Base-by-base conservation (phyloP, 2,113 vertebrate species). In the Plotosus lineatus region DNA sequence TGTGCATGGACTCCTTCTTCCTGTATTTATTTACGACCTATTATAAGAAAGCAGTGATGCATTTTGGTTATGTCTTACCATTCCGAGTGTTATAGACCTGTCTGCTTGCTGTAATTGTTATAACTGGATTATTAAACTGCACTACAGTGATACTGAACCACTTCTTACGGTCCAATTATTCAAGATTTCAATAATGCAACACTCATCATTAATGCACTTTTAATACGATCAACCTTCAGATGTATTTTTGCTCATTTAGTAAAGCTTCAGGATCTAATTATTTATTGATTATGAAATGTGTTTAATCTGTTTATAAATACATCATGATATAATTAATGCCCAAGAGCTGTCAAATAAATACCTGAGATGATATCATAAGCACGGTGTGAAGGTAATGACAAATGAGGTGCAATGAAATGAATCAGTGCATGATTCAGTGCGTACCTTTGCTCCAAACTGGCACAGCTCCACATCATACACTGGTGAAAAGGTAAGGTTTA, bases 291-390 rank as follows among this genome's bases (percentile, higher is more conserved):
- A 14, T 23, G 53, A 31, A 14, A 9, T 46, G 44, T 33, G 65
- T 71, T 50, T 36, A 56, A 17, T 33, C 15, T 28, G 28, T 48
- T n/a, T 63, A 40, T 58, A 76, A 82, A 65, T 15, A 63, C 10
- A 8, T 26, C 33, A 44, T n/a, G 19, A 76, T 38, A 11, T 68
- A 21, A 46, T 76, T 68, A 21, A 46, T 76, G 19, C 58, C 50
- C 23, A 81, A 81, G 46, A 79, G 44, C n/a, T 65, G n/a, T 28
- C 48, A 69, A n/a, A 72, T 44, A 69, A n/a, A 72, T 44, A 50
- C 23, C 61, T 58, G 48, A 33, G 28, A 56, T 82, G 60, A 58
- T 55, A 51, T 75, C 60, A 76, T 68, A 10, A 33, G 38, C 66
- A 55, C 40, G 46, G 48, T n/a, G 9, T 23, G 65, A 46, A 19